Evolutionary conservation across 2,113 vertebrate genomes (phyloP).

Genomic region (Pycnonotus jocosus): DNA sequence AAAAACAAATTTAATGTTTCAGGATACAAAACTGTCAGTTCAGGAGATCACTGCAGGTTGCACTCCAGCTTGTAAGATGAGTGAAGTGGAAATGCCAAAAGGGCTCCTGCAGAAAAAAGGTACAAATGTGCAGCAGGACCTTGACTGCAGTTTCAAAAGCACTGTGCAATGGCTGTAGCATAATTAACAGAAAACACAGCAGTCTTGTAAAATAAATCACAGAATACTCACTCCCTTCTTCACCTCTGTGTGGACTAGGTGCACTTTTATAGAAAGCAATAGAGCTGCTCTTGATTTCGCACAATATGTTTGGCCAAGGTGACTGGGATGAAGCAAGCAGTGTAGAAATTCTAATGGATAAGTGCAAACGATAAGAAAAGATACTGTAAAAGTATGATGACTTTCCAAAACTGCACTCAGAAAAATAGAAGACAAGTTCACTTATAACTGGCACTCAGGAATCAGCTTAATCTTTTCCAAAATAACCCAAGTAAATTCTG

Average conservation of each 20-base stretch:
- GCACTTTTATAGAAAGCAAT: neutral
- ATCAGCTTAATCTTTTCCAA: neutral
- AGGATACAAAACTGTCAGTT: neutral
- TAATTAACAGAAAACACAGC: constrained; percentile 1
- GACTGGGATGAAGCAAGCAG: neutral
- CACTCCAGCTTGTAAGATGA: neutral
- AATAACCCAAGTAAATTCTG: neutral
- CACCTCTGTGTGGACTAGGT: neutral
- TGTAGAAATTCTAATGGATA: neutral
- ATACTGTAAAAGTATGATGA: neutral
- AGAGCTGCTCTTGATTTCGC: neutral
- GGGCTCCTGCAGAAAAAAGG: neutral
- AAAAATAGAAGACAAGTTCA: neutral
- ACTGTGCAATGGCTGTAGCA: neutral
- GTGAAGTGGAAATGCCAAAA: constrained; percentile 33
- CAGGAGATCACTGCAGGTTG: neutral
- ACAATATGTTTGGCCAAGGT: neutral
- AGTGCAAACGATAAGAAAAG: neutral
- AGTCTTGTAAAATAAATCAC: constrained; percentile 9
- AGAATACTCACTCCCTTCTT: neutral
- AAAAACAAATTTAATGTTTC: constrained; percentile 12
- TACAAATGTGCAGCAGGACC: neutral
- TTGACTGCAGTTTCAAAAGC: neutral
- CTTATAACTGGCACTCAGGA: neutral
- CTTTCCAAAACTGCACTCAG: neutral